These are phyloP conservation scores for Coendou prehensilis DNA, from an alignment of 2,797 vertebrate genomes.

Conservation along the genomic window DNA sequence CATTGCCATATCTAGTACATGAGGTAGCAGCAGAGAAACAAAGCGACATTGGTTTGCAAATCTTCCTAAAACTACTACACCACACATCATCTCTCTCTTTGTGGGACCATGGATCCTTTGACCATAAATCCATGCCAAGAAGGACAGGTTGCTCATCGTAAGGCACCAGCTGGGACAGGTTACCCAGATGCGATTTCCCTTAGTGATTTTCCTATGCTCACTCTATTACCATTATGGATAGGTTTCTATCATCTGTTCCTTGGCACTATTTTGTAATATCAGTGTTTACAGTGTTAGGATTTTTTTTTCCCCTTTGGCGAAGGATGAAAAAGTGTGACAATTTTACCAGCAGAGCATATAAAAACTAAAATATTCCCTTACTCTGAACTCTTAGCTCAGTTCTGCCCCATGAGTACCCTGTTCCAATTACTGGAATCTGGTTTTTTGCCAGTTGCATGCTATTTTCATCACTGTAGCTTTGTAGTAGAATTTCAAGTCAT, in stretches of 20 bases:
- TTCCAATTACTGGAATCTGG: conserved; percentile 69
- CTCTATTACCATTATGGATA: conserved; percentile 45
- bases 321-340: conserved; percentile 45
- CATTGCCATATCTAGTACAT: neutral
- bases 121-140: neutral
- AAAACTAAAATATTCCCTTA: conserved; percentile 24
- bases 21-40: neutral
- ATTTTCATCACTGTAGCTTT: neutral
- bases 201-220: conserved; percentile 3
- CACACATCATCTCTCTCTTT: neutral
- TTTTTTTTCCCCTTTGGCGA: neutral
- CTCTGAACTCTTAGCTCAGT: conserved; percentile 46
- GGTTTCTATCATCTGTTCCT: conserved; percentile 58
- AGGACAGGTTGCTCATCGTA: conserved; percentile 30
- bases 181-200: conserved; percentile 55
- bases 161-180: conserved; percentile 40
- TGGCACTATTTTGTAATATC: conserved; percentile 67
- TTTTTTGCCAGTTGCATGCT: neutral
- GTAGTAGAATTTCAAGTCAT: neutral
- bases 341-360: neutral
- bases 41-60: neutral
- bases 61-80: neutral
- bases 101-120: neutral
- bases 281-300: conserved; percentile 49
- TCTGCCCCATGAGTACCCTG: conserved; percentile 55